phyloP scores from a whole-genome alignment of 2,888 invertebrate species.

The Margaritifera margaritifera region DNA sequence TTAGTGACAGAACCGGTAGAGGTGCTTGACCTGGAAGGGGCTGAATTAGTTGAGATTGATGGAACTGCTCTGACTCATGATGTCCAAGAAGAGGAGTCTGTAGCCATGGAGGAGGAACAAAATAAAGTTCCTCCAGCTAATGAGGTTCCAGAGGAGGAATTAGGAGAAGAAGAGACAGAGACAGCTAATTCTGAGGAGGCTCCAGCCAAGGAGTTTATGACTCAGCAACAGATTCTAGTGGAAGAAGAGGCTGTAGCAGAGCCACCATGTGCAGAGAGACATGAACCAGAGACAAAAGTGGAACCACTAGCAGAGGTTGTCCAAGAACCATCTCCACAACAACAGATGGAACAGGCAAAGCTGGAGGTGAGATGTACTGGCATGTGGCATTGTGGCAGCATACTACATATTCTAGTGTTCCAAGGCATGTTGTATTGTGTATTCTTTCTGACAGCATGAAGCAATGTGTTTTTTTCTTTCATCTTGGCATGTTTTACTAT shows the following conservation, averaged over 20 bases:
- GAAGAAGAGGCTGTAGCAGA: slow-evolving; percentile 6
- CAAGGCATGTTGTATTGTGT: too few species aligned
- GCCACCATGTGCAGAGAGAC: slow-evolving; percentile 5
- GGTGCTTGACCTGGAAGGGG: slow-evolving; percentile 1
- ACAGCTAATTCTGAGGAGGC: slow-evolving; percentile 1
- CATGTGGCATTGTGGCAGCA: too few species aligned
- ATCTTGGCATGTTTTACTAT: too few species aligned
- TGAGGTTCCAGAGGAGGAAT: slow-evolving; percentile 6
- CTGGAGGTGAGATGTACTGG: too few species aligned
- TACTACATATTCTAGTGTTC: too few species aligned
- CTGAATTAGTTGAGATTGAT: slow-evolving; percentile 1
- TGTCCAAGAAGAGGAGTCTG: not conserved
- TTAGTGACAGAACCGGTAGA: not conserved
- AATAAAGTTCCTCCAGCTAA: slow-evolving; percentile 1
- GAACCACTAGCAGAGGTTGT: not conserved
- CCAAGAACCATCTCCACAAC: too few species aligned
- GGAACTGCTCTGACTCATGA: not conserved
- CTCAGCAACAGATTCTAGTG: slow-evolving; percentile 1
- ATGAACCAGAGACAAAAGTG: slow-evolving; percentile 4
- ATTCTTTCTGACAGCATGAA: too few species aligned
- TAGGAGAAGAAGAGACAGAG: slow-evolving; percentile 2
- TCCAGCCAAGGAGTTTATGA: slow-evolving; percentile 1
- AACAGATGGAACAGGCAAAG: too few species aligned
- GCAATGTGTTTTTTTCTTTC: too few species aligned
- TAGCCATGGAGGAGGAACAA: slow-evolving; percentile 6